Percentiles rank a stretch among this genome's conserved stretches.
phyloP scores from a whole-genome alignment of 2,797 vertebrate genomes.

The Nyctalus aviator region DNA sequence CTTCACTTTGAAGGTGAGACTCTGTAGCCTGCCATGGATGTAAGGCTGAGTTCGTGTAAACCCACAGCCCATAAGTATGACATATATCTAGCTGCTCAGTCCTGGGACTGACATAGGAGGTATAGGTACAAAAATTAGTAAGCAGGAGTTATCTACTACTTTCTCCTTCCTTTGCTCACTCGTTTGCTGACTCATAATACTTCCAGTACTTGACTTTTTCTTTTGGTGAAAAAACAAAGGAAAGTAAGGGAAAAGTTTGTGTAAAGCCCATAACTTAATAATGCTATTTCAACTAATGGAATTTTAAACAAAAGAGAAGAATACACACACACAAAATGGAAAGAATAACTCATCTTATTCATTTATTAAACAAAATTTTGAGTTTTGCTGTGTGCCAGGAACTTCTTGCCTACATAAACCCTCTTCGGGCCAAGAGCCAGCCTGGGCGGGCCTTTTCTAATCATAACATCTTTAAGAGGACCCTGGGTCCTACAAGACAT shows the following conservation, averaged over 20 bases:
- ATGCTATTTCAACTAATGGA: neutral
- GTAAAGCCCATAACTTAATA: neutral
- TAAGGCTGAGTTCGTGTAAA: neutral
- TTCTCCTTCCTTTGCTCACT: neutral
- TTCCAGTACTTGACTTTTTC: neutral
- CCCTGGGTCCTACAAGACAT: neutral
- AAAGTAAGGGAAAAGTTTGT: neutral
- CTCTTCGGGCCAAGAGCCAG: neutral
- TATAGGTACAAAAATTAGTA: neutral
- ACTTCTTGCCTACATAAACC: neutral
- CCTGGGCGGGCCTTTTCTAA: neutral
- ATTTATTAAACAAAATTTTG: constrained; percentile 23
- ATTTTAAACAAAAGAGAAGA: constrained; percentile 29
- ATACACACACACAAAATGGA: neutral
- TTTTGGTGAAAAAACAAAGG: neutral
- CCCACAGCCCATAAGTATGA: neutral
- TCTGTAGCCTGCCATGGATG: neutral
- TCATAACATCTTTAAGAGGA: neutral
- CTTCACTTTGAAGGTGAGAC: neutral
- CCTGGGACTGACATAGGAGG: neutral
- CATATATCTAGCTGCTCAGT: neutral
- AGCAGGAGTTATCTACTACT: neutral
- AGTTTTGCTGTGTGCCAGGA: neutral
- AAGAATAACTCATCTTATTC: neutral
- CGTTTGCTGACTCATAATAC: neutral